These are phyloP conservation scores for Diadema setosum DNA, from an alignment of 35 echinoderm and acorn worm genomes.

Conservation along the genomic window DNA sequence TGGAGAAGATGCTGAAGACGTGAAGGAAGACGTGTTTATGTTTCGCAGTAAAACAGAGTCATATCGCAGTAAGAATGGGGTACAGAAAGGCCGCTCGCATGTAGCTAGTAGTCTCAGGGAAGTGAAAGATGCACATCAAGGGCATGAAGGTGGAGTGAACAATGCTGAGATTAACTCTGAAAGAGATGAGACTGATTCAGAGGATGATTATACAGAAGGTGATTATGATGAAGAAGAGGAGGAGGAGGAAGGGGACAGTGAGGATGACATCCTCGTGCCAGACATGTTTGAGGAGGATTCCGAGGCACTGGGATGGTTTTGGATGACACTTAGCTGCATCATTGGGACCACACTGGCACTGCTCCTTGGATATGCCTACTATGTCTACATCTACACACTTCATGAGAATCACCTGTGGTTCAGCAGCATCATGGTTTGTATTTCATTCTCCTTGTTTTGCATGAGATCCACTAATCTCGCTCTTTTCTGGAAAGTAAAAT, in stretches of 20 bases:
- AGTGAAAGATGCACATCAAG: neutral
- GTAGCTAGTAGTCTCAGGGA: too few relatives aligned
- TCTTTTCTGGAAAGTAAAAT: too few relatives aligned
- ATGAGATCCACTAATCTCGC: too few relatives aligned
- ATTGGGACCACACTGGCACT: neutral
- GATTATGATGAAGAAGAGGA: neutral
- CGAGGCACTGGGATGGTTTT: neutral
- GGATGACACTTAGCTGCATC: neutral
- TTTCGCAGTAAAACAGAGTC: too few relatives aligned
- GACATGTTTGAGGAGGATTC: neutral
- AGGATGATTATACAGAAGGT: neutral
- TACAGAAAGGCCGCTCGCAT: too few relatives aligned
- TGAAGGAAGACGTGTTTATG: neutral
- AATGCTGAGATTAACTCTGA: neutral
- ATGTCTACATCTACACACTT: conserved; percentile 21
- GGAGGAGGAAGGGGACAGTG: neutral
- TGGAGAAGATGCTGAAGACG: neutral
- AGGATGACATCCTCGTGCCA: neutral
- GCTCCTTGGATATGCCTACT: conserved; percentile 31
- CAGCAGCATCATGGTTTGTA: conserved; percentile 59
- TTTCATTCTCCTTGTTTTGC: too few relatives aligned
- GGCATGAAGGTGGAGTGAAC: neutral
- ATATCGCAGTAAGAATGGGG: too few relatives aligned
- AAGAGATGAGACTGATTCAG: neutral
- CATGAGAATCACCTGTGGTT: conserved; percentile 71